Percentiles rank a stretch among this genome's conserved stretches.
Conservation (phyloP, 1,140 invertebrate genomes). For the Colletes latitarsis region DNA sequence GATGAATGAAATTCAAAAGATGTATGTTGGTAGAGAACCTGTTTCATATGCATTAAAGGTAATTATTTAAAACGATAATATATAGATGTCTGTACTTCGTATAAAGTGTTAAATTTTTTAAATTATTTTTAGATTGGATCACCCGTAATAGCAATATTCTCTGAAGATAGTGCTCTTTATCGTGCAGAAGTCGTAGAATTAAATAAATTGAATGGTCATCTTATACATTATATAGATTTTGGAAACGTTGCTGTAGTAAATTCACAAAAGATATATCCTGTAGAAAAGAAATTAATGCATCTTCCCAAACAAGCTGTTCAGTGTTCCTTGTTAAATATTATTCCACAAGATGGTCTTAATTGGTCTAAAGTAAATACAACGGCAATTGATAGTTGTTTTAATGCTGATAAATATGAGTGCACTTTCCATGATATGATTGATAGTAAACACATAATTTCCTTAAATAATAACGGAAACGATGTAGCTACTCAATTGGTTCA, state of each 20-base stretch:
- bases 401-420: constrained; percentile 82
- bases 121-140: constrained; percentile 80
- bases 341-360: constrained; percentile 75
- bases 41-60: constrained; percentile 66
- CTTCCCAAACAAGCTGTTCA: constrained; percentile 86
- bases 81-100: constrained; percentile 9
- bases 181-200: constrained; percentile 84
- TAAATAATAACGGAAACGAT: constrained; percentile 79
- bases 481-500: constrained; percentile 76
- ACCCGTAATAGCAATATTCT: constrained; percentile 85
- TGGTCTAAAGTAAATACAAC: constrained; percentile 81
- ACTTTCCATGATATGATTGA: constrained; percentile 79
- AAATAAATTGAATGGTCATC: constrained; percentile 82
- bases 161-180: constrained; percentile 86
- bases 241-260: constrained; percentile 86
- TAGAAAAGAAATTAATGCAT: constrained; percentile 85
- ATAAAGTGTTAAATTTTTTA: constrained; percentile 23
- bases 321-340: constrained; percentile 84
- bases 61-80: constrained; percentile 33
- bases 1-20: constrained; percentile 86
- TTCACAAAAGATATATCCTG: constrained; percentile 84
- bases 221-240: constrained; percentile 88
- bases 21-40: constrained; percentile 83
- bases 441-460: constrained; percentile 81
- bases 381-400: constrained; percentile 83